Evolutionary conservation across 2,888 invertebrate species (phyloP), one percentile per base, ranked within the genome.

Genomic region (Acholoe squamosa): DNA sequence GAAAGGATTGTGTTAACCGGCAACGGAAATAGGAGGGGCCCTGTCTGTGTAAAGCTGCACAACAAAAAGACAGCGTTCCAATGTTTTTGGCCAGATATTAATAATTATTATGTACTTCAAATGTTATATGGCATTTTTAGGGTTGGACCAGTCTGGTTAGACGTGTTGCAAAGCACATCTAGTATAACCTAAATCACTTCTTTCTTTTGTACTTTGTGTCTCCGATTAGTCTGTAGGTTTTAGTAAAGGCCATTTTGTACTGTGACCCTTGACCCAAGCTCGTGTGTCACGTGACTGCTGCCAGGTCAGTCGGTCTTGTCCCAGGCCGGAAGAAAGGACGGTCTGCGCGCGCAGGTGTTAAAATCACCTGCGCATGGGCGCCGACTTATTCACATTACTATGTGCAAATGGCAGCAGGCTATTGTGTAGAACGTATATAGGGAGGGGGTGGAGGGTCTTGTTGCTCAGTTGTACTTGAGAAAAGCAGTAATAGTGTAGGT

Each of bases 321-420:
- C 3, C 71, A 71, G 71, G 16, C 71, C 71, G 28, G 25, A n/a
- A n/a, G 28, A 71, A 71, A 71, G 28, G 71, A 71, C 71, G 25
- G 71, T 7, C 25, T 71, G 71, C 71, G 71, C 71, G 71, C 71
- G 71, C 71, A 71, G 71, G 71, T 71, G 71, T 3, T 71, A 71
- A 22, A 28, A n/a, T 71, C 71, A 71, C 71, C 71, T 71, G 71
- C 71, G 71, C 71, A 71, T 71, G 71, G n/a, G n/a, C 71, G 7
- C 31, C 61, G 61, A 43, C 61, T 19, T n/a, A 19, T 61, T 61
- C 61, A 61, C 22, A 61, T n/a, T 61, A 10, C 61, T 19, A 22
- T 61, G 25, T 61, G 19, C 61, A 61, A n/a, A 61, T 61, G 19
- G 61, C 61, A 22, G 61, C 43, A 10, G 10, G 10, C 43, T 10